These are phyloP conservation scores for Brachyhypopomus occidentalis DNA, from an alignment of 2,113 vertebrate genomes.

Conservation along the genomic window DNA sequence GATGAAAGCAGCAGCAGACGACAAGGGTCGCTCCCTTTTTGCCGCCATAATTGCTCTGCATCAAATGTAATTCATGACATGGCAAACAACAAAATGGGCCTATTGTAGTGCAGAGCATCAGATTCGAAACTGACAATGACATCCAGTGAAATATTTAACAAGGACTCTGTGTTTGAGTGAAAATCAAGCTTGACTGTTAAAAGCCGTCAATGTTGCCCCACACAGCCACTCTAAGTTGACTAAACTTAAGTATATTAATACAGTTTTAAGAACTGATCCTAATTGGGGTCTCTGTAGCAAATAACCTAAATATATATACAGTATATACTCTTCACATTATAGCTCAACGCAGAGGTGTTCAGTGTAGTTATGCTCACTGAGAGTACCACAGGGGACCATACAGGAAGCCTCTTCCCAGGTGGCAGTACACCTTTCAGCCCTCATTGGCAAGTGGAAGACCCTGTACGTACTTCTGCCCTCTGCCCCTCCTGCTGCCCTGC, in stretches of 20 bases:
- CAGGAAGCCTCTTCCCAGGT: too few relatives aligned
- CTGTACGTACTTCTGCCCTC: neutral
- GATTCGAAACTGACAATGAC: neutral
- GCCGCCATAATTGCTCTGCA: slow-evolving; percentile 31
- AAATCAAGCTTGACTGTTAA: neutral
- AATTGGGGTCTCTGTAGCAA: neutral
- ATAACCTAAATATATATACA: neutral
- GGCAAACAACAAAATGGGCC: slow-evolving; percentile 34
- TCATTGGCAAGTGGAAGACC: slow-evolving; percentile 5
- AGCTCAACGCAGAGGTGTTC: neutral
- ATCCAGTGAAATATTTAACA: neutral
- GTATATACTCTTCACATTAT: too few relatives aligned
- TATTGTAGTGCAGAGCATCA: slow-evolving; percentile 1
- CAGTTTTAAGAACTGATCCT: too few relatives aligned
- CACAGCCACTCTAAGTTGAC: neutral
- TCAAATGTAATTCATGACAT: slow-evolving; percentile 33
- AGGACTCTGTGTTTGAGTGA: neutral
- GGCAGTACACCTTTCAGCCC: slow-evolving; percentile 18
- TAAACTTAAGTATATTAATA: neutral
- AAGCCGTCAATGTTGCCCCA: neutral
- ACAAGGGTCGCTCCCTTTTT: slow-evolving; percentile 20
- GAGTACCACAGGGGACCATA: too few relatives aligned
- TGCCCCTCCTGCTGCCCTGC: too few relatives aligned
- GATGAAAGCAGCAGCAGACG: slow-evolving; percentile 41
- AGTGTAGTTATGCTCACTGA: slow-evolving; percentile 9